Base-by-base conservation (phyloP, 2,888 invertebrate species). In the Nemotelus nigrinus region DNA sequence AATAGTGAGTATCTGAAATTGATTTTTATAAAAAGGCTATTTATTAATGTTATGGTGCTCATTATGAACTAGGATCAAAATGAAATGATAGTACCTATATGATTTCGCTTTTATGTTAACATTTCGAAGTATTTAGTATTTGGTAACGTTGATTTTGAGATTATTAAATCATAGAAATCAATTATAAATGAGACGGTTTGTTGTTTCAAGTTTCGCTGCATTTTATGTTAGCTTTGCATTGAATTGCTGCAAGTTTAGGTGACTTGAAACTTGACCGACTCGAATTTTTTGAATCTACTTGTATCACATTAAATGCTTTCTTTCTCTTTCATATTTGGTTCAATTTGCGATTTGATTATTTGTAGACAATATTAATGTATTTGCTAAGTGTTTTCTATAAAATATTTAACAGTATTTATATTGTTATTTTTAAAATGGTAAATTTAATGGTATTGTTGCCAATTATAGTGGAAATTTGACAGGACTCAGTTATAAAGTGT, bases 271-370 rank as follows among this genome's bases (percentile, higher is more conserved):
- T 25, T 25, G 45, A 44, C 71, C 71, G 71, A 72, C 71, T 44
- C 10, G 7, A 45, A 47, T 45, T 72, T 68, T 64, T 72, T 75
- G 75, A 77, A 80, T 79, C 80, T 80, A 80, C 80, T 80, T 79
- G 78, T 80, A 80, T 80, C 80, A 80, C 80, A 80, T 80, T 80
- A 80, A 80, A 80, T 80, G 80, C 80, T 80, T 80, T 78, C 78
- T 77, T 72, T 25, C 25, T 25, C 25, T 25, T 43, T 76, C 76
- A 77, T 78, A 50, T 78, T 80, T 80, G 74, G 45, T 78, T 78
- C 78, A 78, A 65, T 44, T 63, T 79, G 60, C 60, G 50, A 48
- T 67, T 74, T 57, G 76, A 57, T 77, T 67, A 47, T 53, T 67
- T 60, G 44, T 58, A 65, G 76, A 25, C 68, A 75, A 39, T 53